phyloP scores from a whole-genome alignment of 2,888 invertebrate genomes.

The Tupiocoris notatus region DNA sequence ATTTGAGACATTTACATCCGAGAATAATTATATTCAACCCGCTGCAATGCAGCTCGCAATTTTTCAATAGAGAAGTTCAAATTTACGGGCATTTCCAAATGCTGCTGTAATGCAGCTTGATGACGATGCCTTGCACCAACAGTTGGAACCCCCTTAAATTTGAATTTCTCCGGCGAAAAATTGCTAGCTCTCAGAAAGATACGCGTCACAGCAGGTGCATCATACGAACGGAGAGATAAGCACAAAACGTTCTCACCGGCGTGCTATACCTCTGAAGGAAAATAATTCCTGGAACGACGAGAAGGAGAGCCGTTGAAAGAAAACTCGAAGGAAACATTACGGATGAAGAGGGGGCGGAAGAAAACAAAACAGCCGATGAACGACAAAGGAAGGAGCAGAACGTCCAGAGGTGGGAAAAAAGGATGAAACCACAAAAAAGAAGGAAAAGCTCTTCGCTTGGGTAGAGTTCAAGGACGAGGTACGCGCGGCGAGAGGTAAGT shows the following conservation, averaged over 20 bases:
- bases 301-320: background rate
- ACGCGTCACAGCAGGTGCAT: background rate
- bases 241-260: too few relatives aligned
- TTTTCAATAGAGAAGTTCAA: too few relatives aligned
- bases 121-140: too few relatives aligned
- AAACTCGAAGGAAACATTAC: background rate
- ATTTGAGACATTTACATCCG: too few relatives aligned
- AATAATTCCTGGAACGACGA: background rate
- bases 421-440: conserved; percentile 7
- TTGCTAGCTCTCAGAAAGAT: too few relatives aligned
- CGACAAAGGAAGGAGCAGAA: background rate
- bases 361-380: background rate
- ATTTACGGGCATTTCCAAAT: too few relatives aligned
- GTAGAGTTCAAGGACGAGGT: conserved; percentile 32
- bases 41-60: too few relatives aligned
- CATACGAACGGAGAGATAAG: background rate
- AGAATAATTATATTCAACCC: too few relatives aligned
- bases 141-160: too few relatives aligned
- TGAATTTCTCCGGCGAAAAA: too few relatives aligned
- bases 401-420: background rate
- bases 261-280: too few relatives aligned
- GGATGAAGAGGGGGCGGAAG: background rate
- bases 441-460: conserved; percentile 5
- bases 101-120: too few relatives aligned
- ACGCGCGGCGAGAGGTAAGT: conserved; percentile 22